Evolutionary conservation across 2,888 invertebrate species (phyloP).

Genomic region (Mycalesis mineus): DNA sequence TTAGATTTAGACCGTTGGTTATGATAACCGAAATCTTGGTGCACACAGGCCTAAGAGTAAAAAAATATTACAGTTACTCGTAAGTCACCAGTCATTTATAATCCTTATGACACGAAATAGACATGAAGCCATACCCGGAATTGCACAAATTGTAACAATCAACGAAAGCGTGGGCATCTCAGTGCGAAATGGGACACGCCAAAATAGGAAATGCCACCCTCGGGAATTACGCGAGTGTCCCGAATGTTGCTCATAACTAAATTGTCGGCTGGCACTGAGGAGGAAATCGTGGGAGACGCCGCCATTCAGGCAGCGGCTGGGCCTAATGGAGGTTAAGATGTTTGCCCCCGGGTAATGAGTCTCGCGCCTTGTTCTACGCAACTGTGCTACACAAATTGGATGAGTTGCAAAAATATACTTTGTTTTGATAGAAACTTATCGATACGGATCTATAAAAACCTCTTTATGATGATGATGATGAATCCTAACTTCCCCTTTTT

Average conservation of each 20-base stretch:
- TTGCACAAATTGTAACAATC: constrained; percentile 22
- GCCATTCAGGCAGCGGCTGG: constrained; percentile 55
- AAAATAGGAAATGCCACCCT: constrained; percentile 46
- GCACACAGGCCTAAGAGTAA: too few relatives aligned
- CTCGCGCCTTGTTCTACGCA: constrained; percentile 59
- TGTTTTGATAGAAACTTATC: background rate
- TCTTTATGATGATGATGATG: too few relatives aligned
- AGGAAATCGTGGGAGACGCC: constrained; percentile 68
- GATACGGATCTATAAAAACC: too few relatives aligned
- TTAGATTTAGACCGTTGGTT: too few relatives aligned
- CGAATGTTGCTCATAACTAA: constrained; percentile 49
- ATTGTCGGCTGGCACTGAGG: constrained; percentile 53
- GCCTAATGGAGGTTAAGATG: constrained; percentile 74
- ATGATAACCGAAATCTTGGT: too few relatives aligned
- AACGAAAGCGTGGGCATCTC: constrained; percentile 25
- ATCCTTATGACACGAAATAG: too few relatives aligned
- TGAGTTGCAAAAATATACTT: constrained; percentile 34
- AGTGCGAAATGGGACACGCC: constrained; percentile 25
- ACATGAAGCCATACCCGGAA: constrained; percentile 8
- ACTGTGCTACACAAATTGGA: constrained; percentile 56
- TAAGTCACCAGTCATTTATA: too few relatives aligned
- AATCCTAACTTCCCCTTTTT: too few relatives aligned
- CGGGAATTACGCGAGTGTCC: constrained; percentile 41
- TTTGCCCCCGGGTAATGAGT: constrained; percentile 63
- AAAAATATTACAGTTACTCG: too few relatives aligned